A percentile compares a stretch with the other conserved stretches of the same genome.
These are phyloP conservation scores for Sturnira hondurensis DNA, from an alignment of 2,113 vertebrate genomes.

Conservation along the genomic window DNA sequence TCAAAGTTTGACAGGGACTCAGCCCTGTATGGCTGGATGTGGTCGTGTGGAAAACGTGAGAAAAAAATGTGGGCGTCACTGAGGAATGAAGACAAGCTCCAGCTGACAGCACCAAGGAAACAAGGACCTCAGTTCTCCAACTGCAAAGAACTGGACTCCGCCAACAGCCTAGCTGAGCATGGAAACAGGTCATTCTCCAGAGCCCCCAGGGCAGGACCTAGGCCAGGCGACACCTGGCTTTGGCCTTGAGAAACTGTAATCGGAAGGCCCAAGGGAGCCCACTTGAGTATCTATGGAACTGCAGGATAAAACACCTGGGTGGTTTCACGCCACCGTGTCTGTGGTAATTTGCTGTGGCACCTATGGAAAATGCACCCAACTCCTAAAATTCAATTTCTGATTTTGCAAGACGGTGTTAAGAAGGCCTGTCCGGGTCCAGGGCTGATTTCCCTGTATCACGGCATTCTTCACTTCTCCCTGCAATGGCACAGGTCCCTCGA, in stretches of 20 bases:
- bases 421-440: not conserved
- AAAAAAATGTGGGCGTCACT: not conserved
- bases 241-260: not conserved
- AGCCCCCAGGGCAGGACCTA: fast-evolving
- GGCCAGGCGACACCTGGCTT: not conserved
- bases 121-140: not conserved
- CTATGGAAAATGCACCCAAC: not conserved
- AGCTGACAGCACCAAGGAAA: fast-evolving
- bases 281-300: not conserved
- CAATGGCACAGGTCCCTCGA: fast-evolving
- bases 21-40: not conserved
- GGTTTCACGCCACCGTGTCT: not conserved
- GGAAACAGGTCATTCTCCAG: not conserved
- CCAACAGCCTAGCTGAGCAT: not conserved
- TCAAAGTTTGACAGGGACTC: not conserved
- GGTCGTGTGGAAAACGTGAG: not conserved
- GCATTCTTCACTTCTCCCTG: not conserved
- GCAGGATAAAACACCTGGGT: not conserved
- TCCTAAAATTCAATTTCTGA: not conserved
- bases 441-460: not conserved
- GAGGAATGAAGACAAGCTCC: not conserved
- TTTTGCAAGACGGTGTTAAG: not conserved
- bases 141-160: not conserved
- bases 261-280: not conserved
- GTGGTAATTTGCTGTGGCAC: not conserved